Evolutionary conservation across 2,113 vertebrate species (phyloP).

Genomic region (Megaceryle maxima): DNA sequence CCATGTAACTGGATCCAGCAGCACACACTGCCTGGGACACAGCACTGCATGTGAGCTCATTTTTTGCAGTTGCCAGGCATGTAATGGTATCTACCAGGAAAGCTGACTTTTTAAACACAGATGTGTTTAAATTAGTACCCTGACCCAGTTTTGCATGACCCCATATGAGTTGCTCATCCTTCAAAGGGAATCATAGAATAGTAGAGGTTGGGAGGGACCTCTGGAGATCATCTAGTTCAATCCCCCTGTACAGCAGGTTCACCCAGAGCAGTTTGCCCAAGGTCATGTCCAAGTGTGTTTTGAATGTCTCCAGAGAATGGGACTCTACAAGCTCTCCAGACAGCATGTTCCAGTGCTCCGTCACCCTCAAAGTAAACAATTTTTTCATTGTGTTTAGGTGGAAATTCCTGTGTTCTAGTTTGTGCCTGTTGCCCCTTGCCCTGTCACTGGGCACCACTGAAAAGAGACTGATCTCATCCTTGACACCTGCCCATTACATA

Average conservation of each 20-base stretch:
- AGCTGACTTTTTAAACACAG: neutral
- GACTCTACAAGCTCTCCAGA: neutral
- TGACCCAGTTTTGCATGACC: neutral
- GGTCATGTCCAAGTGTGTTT: neutral
- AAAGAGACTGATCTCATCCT: neutral
- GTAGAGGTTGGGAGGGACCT: no score
- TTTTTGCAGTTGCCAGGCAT: neutral
- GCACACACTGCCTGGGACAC: neutral
- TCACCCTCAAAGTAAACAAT: no score
- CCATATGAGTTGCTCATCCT: neutral
- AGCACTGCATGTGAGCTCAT: accelerated
- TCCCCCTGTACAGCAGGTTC: neutral
- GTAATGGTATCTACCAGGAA: neutral
- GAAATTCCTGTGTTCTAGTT: neutral
- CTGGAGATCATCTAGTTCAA: neutral
- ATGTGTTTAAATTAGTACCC: neutral
- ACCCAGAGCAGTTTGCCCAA: neutral
- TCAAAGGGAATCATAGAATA: neutral
- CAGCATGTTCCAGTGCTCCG: neutral
- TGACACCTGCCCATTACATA: neutral
- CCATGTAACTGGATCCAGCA: neutral
- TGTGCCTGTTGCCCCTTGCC: neutral
- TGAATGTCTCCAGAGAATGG: no score
- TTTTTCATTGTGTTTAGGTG: neutral
- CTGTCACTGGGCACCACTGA: neutral